phyloP scores from a whole-genome alignment of 2,888 invertebrate species.

The Hartigia nigra region DNA sequence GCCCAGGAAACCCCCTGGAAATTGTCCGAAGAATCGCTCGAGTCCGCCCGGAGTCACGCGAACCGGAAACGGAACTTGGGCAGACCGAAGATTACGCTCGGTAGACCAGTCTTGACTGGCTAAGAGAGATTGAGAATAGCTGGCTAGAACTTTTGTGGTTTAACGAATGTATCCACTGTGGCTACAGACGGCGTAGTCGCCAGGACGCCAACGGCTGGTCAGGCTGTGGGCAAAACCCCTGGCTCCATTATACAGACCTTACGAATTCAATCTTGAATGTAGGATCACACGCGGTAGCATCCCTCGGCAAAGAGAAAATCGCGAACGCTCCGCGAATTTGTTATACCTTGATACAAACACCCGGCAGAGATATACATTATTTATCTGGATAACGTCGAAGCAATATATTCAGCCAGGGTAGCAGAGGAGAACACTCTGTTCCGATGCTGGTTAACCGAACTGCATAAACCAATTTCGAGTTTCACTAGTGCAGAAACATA shows the following conservation, averaged over 20 bases:
- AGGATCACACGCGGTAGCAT: background rate
- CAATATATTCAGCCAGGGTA: background rate
- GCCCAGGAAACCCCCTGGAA: background rate
- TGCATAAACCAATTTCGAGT: background rate
- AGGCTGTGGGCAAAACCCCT: background rate
- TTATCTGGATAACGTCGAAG: background rate
- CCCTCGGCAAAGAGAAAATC: background rate
- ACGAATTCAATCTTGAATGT: background rate
- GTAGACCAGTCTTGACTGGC: background rate
- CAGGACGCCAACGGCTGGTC: background rate
- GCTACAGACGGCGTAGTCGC: background rate
- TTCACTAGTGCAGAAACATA: background rate
- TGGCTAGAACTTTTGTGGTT: conserved; percentile 13
- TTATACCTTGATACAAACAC: background rate
- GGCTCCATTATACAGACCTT: background rate
- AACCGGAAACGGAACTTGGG: background rate
- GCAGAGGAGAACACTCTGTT: background rate
- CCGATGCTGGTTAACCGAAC: background rate
- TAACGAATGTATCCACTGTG: conserved; percentile 2
- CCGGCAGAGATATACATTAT: background rate
- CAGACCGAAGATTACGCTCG: background rate
- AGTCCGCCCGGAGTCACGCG: background rate
- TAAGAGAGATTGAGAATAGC: background rate
- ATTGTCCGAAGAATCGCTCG: background rate
- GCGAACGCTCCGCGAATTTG: background rate